Evolutionary conservation across 2,113 vertebrate genomes (phyloP).

Genomic region (Monopterus albus): DNA sequence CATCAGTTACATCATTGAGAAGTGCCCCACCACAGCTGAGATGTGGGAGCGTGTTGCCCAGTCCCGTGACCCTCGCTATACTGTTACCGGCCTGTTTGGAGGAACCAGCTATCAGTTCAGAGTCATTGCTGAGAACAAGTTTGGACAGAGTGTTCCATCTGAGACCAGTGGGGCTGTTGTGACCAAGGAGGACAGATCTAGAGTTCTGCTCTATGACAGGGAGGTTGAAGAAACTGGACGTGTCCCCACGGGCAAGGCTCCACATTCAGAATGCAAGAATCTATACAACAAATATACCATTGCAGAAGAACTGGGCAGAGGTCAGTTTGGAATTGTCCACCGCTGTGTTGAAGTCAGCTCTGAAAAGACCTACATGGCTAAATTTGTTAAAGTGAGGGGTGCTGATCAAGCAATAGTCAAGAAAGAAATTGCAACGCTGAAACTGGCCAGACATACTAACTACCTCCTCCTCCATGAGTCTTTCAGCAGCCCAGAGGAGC

Average conservation of each 20-base stretch:
- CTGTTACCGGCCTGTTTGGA: constrained; percentile 93
- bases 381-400: constrained; percentile 97
- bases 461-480: constrained; percentile 93
- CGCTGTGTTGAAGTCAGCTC: constrained; percentile 91
- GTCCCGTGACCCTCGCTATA: constrained; percentile 93
- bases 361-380: constrained; percentile 96
- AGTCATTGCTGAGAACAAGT: constrained; percentile 96
- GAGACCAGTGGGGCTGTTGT: constrained; percentile 92
- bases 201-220: constrained; percentile 93
- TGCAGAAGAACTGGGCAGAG: constrained; percentile 95
- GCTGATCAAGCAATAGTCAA: constrained; percentile 95
- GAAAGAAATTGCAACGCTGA: constrained; percentile 96
- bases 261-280: constrained; percentile 90
- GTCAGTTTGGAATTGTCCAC: constrained; percentile 95
- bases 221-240: constrained; percentile 91
- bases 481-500: constrained; percentile 95
- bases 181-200: constrained; percentile 97
- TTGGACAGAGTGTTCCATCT: constrained; percentile 95
- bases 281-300: constrained; percentile 94
- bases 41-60: constrained; percentile 96
- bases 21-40: constrained; percentile 96
- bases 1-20: constrained; percentile 94
- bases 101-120: constrained; percentile 98
- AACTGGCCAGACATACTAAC: constrained; percentile 89
- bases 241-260: constrained; percentile 85